Conservation (phyloP, 64 coral and sea anemone genomes). For the Hydrozoanthus tunicans region DNA sequence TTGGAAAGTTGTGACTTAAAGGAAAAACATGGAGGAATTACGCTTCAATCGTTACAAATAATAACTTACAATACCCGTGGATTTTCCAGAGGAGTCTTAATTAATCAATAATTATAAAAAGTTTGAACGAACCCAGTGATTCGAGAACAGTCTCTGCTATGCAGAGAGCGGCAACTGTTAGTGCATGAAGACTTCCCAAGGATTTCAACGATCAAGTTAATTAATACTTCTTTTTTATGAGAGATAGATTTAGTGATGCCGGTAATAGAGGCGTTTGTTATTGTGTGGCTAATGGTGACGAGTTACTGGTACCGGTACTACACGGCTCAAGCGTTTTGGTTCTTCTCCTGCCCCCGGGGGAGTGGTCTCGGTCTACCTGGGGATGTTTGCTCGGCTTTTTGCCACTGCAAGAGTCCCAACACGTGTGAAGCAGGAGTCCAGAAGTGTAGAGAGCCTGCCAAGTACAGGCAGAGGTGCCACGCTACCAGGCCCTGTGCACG, state of each 20-base stretch:
- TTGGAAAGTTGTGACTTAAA: no score
- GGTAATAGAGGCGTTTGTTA: neutral
- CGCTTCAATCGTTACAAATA: no score
- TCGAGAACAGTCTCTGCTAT: no score
- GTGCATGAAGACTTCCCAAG: no score
- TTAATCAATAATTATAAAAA: no score
- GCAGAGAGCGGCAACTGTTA: no score
- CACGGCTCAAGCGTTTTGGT: constrained; percentile 26
- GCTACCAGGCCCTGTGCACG: constrained; percentile 32
- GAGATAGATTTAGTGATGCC: neutral
- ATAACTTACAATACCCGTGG: no score
- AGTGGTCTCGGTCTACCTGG: constrained; percentile 13
- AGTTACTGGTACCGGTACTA: constrained; percentile 29
- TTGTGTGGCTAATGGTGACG: neutral
- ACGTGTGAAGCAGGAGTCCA: constrained; percentile 41
- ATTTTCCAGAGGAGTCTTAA: no score
- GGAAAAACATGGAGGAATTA: no score
- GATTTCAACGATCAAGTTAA: neutral
- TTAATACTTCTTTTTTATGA: neutral
- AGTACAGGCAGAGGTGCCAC: constrained; percentile 30
- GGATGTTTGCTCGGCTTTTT: constrained; percentile 23
- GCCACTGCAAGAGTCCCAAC: constrained; percentile 17
- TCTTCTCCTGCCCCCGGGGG: constrained; percentile 21
- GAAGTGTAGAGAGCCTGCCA: constrained; percentile 19
- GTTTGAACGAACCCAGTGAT: no score